These are phyloP conservation scores for Cacatua alba DNA, from an alignment of 2,113 vertebrate genomes.

Conservation along the genomic window DNA sequence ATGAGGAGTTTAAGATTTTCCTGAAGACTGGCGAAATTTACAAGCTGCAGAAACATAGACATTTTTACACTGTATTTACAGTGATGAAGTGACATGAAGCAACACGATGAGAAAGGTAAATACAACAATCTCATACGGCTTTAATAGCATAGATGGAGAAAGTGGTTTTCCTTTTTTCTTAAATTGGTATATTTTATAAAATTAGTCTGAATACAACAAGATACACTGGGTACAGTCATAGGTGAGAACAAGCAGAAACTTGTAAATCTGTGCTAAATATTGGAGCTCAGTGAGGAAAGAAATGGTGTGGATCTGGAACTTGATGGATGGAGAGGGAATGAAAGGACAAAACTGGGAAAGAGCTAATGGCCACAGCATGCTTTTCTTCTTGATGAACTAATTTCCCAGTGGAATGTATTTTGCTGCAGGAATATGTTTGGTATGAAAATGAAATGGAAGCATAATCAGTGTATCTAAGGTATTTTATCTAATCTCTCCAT, in stretches of 20 bases:
- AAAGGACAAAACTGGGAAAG: neutral
- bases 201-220: neutral
- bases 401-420: slow-evolving; percentile 17
- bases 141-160: neutral
- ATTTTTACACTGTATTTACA: neutral
- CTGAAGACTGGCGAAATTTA: neutral
- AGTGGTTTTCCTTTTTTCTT: neutral
- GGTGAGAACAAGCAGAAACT: neutral
- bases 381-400: neutral
- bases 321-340: neutral
- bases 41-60: neutral
- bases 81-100: neutral
- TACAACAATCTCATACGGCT: neutral
- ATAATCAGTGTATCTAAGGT: slow-evolving; percentile 5
- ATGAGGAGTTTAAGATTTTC: neutral
- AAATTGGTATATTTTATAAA: neutral
- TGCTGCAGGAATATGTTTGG: slow-evolving; percentile 18
- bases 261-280: neutral
- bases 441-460: slow-evolving; percentile 44
- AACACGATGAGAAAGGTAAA: neutral
- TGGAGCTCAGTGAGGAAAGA: neutral
- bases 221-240: neutral
- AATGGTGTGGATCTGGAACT: neutral
- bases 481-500: slow-evolving; percentile 24
- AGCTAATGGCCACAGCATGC: neutral